Evolutionary conservation across 37 sponge, comb jelly and placozoan species (phyloP).

Genomic region (Halisarca cf. caerulea): DNA sequence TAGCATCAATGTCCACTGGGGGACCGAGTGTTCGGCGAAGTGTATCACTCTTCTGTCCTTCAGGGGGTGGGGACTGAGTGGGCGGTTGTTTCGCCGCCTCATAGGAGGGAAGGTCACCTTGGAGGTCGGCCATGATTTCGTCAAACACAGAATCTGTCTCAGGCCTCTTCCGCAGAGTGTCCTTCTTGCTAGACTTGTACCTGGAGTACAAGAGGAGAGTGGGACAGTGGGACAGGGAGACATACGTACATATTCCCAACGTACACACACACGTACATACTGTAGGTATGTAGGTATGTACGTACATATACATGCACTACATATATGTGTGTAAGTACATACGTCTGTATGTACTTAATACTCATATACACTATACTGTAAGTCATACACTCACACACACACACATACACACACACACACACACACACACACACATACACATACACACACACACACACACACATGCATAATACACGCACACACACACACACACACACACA

Average conservation of each 20-base stretch:
- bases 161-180: not conserved
- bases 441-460: not conserved
- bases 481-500: not conserved
- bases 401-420: not conserved
- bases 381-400: too few species aligned
- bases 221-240: not conserved
- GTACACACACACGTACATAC: too few species aligned
- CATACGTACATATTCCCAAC: too few species aligned
- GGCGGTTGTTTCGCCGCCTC: not conserved
- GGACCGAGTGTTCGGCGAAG: not conserved
- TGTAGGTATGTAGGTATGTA: too few species aligned
- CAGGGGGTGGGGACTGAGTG: not conserved
- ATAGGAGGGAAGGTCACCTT: not conserved
- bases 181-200: not conserved
- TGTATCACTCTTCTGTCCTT: not conserved
- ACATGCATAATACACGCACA: not conserved
- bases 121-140: constrained; percentile 47
- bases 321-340: too few species aligned
- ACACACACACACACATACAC: not conserved
- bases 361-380: not conserved
- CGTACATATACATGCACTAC: too few species aligned
- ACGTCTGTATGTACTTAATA: not conserved
- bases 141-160: constrained; percentile 64
- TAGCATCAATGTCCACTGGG: not conserved
- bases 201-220: not conserved